Evolutionary conservation across 1,140 invertebrate genomes (phyloP), one percentile per base, ranked within the genome.

Genomic region (Drosophila kohkoa): DNA sequence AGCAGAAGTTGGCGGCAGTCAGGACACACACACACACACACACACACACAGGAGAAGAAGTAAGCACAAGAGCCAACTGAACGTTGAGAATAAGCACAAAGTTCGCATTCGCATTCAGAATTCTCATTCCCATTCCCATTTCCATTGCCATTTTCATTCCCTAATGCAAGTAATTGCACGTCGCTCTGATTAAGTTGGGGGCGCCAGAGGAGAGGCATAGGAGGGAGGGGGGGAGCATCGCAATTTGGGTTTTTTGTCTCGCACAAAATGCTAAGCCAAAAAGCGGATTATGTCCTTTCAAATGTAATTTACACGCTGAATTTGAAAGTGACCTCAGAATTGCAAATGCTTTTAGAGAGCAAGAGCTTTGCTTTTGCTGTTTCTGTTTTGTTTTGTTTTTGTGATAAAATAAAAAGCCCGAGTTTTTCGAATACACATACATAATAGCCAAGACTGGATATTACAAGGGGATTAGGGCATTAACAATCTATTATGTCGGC

Each of bases 91-190:
- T 55, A 52, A 68, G 75, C 69, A 79, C 49, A 69, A 68, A 77
- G 60, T 74, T 54, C 79, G 35, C 35, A 57, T 60, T 57, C 15
- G 3, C 54, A 38, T 20, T 55, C 38, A 25, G 11, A 16, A 58
- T 5, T 25, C 11, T 2, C 6, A 43, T 45, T 45, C 5, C 54
- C 52, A 35, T 35, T 57, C 51, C 48, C 20, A 43, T 41, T 8
- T 11, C 48, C 20, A 32, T 64, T 49, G 2, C 20, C 63, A 65
- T 62, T 62, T 51, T 69, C 71, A 69, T 69, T 74, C 65, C 51
- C 79, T 86, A 86, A 86, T 86, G 82, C 82, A 79, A 81, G 82
- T 86, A 86, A 86, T 86, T 88, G 83, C 79, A 87, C 83, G 76
- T 79, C 76, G 79, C 76, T 88, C 83, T 86, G 82, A 82, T 86